Evolutionary conservation across 2,797 vertebrate species (phyloP).

Genomic region (Gobio occitaniae): DNA sequence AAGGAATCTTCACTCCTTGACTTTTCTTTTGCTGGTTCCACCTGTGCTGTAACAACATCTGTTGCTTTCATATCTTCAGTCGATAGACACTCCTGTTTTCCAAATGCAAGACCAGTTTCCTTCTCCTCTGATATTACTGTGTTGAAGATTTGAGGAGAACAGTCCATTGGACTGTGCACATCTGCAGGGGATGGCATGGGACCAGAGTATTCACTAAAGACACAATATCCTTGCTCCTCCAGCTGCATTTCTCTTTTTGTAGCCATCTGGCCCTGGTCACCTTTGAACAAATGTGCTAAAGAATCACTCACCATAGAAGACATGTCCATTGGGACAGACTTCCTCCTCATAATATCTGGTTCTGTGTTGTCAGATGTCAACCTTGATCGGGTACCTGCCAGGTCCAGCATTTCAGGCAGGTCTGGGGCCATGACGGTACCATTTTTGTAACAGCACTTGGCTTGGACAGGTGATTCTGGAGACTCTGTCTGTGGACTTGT

Average conservation of each 20-base stretch:
- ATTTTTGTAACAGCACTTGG: conserved; percentile 89
- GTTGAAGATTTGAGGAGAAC: conserved; percentile 75
- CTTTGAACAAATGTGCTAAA: conserved; percentile 74
- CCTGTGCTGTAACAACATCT: conserved; percentile 32
- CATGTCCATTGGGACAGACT: conserved; percentile 82
- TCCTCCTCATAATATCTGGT: conserved; percentile 82
- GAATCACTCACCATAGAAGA: conserved; percentile 71
- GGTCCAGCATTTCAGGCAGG: conserved; percentile 96
- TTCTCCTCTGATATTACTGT: conserved; percentile 78
- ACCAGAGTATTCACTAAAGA: conserved; percentile 98
- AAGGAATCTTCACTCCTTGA: conserved; percentile 59
- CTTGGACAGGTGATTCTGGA: conserved; percentile 82
- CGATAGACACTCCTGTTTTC: conserved; percentile 54
- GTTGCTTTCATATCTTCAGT: conserved; percentile 38
- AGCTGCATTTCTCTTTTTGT: conserved; percentile 88
- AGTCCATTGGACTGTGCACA: conserved; percentile 79
- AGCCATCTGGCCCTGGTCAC: conserved; percentile 73
- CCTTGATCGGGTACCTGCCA: conserved; percentile 90
- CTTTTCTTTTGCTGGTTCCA: conserved; percentile 65
- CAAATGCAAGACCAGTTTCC: conserved; percentile 73
- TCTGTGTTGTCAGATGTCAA: conserved; percentile 90
- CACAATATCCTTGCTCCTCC: conserved; percentile 97
- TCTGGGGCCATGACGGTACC: conserved; percentile 91
- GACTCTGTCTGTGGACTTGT: conserved; percentile 79
- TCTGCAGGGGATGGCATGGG: conserved; percentile 95